These are phyloP conservation scores for Paramisgurnus dabryanus DNA, from an alignment of 2,113 vertebrate species.

Conservation along the genomic window DNA sequence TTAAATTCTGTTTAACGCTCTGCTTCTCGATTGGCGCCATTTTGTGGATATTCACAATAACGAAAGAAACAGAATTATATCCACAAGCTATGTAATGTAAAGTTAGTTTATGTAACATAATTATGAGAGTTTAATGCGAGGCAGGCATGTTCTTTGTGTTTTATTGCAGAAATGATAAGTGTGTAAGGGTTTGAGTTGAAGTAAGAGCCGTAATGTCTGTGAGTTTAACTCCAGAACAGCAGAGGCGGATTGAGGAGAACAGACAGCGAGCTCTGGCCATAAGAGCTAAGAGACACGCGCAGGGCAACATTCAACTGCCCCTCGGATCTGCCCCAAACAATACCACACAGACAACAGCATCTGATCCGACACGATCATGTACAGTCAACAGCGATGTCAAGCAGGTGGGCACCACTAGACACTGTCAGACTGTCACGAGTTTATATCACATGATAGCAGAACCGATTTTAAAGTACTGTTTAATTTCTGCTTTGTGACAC, in stretches of 20 bases:
- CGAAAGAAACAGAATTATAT: neutral
- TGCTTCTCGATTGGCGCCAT: too few species aligned
- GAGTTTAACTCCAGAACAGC: constrained; percentile 86
- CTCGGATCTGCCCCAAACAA: constrained; percentile 12
- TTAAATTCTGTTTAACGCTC: neutral
- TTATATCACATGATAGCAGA: too few species aligned
- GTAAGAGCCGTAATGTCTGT: constrained; percentile 76
- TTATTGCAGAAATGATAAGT: neutral
- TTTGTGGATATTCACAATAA: too few species aligned
- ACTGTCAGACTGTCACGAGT: neutral
- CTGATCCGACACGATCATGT: neutral
- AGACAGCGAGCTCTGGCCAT: constrained; percentile 84
- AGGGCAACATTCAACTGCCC: constrained; percentile 26
- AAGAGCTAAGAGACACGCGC: constrained; percentile 83
- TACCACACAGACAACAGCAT: constrained; percentile 20
- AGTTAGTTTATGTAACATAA: neutral
- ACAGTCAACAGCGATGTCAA: neutral
- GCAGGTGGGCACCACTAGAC: constrained; percentile 52
- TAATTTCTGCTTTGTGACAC: too few species aligned
- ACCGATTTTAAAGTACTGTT: too few species aligned
- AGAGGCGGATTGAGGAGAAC: constrained; percentile 89
- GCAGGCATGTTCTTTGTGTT: neutral
- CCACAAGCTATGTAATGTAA: neutral
- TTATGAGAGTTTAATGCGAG: neutral
- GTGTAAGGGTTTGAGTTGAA: neutral